A percentile compares a stretch with the other conserved stretches of the same genome.
Conservation (phyloP, 2,797 vertebrate genomes). For the Furcifer pardalis region DNA sequence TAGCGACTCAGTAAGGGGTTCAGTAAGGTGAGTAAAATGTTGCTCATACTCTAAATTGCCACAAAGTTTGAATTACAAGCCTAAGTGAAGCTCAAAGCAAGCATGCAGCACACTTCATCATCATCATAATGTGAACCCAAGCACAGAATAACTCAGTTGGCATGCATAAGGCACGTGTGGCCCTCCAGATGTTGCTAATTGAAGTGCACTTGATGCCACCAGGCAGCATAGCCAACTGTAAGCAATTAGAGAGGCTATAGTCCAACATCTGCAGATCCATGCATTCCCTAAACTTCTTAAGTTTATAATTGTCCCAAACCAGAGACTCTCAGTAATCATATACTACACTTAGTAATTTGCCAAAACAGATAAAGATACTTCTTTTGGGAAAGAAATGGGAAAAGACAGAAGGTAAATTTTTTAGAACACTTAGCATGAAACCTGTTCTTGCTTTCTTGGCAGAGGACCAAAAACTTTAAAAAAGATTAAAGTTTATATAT, state of each 20-base stretch:
- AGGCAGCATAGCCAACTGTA: background rate
- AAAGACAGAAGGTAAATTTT: background rate
- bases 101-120: background rate
- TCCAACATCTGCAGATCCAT: background rate
- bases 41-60: background rate
- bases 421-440: constrained; percentile 11
- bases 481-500: background rate
- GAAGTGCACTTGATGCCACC: background rate
- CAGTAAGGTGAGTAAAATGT: background rate
- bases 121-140: background rate
- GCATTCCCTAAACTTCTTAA: background rate
- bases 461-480: background rate
- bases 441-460: background rate
- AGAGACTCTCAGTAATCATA: constrained; percentile 16
- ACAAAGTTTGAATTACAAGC: background rate
- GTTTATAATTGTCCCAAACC: background rate
- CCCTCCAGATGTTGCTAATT: background rate
- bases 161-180: background rate
- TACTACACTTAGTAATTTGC: accelerated
- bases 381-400: background rate
- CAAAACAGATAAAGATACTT: background rate
- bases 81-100: background rate
- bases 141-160: background rate
- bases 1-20: background rate
- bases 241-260: background rate